Conservation (phyloP, 2,113 vertebrate species). For the Mionectes macconnelli region DNA sequence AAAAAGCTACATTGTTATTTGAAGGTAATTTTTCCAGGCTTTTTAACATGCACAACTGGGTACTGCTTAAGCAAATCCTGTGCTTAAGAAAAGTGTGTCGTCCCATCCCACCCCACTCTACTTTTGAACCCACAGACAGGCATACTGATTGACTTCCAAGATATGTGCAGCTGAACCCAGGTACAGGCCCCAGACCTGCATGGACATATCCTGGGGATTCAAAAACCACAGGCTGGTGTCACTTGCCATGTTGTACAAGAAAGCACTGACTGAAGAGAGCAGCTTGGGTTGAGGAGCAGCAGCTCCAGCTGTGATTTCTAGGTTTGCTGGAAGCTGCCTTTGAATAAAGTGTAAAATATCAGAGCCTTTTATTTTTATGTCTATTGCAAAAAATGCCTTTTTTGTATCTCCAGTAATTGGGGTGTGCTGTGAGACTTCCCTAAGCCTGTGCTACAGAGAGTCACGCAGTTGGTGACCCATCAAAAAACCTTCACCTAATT, state of each 20-base stretch:
- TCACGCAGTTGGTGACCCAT: not conserved
- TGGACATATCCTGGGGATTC: not conserved
- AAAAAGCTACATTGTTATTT: constrained; percentile 57
- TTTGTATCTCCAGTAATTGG: not conserved
- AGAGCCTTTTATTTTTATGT: not conserved
- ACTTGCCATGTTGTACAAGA: not conserved
- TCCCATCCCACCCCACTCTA: not conserved
- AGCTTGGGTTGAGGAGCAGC: not conserved
- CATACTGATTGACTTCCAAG: not conserved
- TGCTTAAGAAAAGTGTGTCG: not conserved
- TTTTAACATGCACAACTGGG: not conserved
- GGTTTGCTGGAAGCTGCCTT: not conserved
- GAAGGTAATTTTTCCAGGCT: constrained; percentile 23
- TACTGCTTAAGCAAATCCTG: not conserved
- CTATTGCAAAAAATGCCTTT: not conserved
- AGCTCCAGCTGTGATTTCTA: not conserved
- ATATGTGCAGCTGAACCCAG: not conserved
- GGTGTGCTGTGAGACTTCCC: not conserved
- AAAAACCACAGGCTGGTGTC: not conserved
- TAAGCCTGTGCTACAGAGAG: not conserved
- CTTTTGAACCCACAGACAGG: not conserved
- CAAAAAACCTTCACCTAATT: not conserved
- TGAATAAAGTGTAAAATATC: not conserved
- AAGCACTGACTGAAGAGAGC: not conserved
- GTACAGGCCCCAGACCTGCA: too few species aligned